Percentiles rank a stretch among this genome's conserved stretches.
Conservation (phyloP, 2,888 invertebrate genomes). For the Melinaea marsaeus region DNA sequence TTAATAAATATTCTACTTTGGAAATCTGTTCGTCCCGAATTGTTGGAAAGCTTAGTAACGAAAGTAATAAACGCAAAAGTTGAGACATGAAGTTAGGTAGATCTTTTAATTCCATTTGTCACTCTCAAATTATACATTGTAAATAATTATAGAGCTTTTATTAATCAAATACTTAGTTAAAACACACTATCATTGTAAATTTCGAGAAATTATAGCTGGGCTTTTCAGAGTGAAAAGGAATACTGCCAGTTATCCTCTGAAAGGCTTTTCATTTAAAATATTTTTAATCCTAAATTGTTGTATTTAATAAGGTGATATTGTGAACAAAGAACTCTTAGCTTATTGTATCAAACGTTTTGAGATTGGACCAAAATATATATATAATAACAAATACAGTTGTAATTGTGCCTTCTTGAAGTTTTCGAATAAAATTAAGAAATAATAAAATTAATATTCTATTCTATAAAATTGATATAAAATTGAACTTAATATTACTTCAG, state of each 20-base stretch:
- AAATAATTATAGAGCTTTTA: too few relatives aligned
- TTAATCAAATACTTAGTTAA: too few relatives aligned
- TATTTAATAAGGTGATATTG: neutral
- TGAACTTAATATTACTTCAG: conserved; percentile 2
- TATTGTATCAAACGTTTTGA: neutral
- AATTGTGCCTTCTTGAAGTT: neutral
- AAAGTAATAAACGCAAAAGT: neutral
- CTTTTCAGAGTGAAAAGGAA: too few relatives aligned
- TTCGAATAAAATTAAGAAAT: conserved; percentile 1
- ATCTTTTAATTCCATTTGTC: too few relatives aligned
- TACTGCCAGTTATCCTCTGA: too few relatives aligned
- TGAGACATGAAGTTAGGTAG: neutral
- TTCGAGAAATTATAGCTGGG: too few relatives aligned
- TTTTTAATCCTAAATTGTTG: too few relatives aligned
- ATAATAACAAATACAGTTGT: neutral
- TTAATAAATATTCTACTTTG: neutral
- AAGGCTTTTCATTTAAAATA: too few relatives aligned
- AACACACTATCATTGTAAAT: too few relatives aligned
- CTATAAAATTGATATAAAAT: neutral
- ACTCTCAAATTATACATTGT: too few relatives aligned
- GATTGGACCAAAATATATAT: neutral
- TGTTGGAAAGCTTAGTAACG: neutral
- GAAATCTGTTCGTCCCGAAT: neutral
- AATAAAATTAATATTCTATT: neutral
- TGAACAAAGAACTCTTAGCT: neutral